Percentiles rank a stretch among this genome's conserved stretches.
These are phyloP conservation scores for Eutrigla gurnardus DNA, from an alignment of 2,797 vertebrate species.

Conservation along the genomic window DNA sequence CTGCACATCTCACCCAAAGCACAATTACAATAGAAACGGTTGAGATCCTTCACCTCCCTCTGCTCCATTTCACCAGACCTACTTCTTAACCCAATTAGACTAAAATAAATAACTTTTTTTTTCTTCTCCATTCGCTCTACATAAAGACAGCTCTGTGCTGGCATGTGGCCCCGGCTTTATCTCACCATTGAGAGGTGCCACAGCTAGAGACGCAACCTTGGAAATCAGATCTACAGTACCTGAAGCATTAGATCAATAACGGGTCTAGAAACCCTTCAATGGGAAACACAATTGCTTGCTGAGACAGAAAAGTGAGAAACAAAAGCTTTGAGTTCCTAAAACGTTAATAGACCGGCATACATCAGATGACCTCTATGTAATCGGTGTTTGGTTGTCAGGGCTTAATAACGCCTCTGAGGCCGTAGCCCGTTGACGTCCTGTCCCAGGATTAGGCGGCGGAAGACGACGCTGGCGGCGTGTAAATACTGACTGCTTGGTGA, in stretches of 20 bases:
- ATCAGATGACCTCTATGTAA: constrained; percentile 47
- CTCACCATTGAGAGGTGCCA: constrained; percentile 6
- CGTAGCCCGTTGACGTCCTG: constrained; percentile 47
- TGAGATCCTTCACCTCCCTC: constrained; percentile 11
- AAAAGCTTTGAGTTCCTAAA: background rate
- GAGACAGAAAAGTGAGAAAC: background rate
- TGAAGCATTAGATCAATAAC: background rate
- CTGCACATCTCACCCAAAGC: background rate
- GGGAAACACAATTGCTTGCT: background rate
- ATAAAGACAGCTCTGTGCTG: constrained; percentile 24
- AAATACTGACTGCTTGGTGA: constrained; percentile 41
- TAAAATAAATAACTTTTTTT: constrained; percentile 53
- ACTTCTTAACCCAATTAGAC: constrained; percentile 68
- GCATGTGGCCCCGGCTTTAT: constrained; percentile 11
- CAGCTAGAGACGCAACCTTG: constrained; percentile 9
- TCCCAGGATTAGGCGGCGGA: constrained; percentile 55
- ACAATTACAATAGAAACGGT: constrained; percentile 25
- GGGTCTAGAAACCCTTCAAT: background rate
- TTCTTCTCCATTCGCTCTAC: background rate
- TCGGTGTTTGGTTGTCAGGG: constrained; percentile 40
- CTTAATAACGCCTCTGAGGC: constrained; percentile 45
- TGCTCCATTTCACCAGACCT: constrained; percentile 62
- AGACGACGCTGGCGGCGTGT: constrained; percentile 21
- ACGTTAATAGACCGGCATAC: background rate
- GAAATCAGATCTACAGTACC: background rate